These are phyloP conservation scores for Branchellion lobata DNA, from an alignment of 2,888 invertebrate species.

Conservation along the genomic window DNA sequence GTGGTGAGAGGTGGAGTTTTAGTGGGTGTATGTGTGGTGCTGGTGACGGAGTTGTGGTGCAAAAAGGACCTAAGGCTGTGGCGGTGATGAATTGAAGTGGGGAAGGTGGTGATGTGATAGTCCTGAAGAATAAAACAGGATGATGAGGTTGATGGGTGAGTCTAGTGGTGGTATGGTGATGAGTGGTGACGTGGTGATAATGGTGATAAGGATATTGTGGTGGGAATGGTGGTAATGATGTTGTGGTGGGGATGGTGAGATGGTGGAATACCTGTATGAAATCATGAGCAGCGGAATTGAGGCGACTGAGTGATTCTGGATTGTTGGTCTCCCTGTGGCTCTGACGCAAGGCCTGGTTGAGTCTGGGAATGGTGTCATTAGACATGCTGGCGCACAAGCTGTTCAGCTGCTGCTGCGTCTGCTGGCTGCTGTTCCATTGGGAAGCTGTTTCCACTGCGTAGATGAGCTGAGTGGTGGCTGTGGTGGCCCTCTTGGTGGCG, in stretches of 20 bases:
- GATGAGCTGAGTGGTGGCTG: conserved; percentile 86
- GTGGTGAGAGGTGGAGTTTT: too few relatives aligned
- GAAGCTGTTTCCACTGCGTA: conserved; percentile 82
- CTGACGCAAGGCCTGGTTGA: conserved; percentile 75
- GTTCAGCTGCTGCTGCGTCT: conserved; percentile 73
- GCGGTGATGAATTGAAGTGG: too few relatives aligned
- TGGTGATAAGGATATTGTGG: too few relatives aligned
- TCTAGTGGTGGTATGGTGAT: too few relatives aligned
- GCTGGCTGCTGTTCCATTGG: conserved; percentile 68
- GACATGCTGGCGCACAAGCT: conserved; percentile 74
- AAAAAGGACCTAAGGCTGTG: too few relatives aligned
- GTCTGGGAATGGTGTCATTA: conserved; percentile 77
- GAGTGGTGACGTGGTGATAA: too few relatives aligned
- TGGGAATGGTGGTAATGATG: too few relatives aligned
- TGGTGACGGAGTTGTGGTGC: too few relatives aligned
- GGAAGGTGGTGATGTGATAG: too few relatives aligned
- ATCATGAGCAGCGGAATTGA: conserved; percentile 80
- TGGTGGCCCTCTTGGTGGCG: conserved; percentile 77
- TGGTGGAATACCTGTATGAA: conserved; percentile 71
- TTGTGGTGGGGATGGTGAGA: neutral
- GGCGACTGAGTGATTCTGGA: conserved; percentile 75
- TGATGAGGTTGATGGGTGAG: too few relatives aligned
- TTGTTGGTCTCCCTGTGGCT: conserved; percentile 72
- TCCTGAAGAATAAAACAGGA: too few relatives aligned
- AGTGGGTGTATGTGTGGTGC: too few relatives aligned